Evolutionary conservation across 2,113 vertebrate species (phyloP).

Genomic region (Neofelis nebulosa): DNA sequence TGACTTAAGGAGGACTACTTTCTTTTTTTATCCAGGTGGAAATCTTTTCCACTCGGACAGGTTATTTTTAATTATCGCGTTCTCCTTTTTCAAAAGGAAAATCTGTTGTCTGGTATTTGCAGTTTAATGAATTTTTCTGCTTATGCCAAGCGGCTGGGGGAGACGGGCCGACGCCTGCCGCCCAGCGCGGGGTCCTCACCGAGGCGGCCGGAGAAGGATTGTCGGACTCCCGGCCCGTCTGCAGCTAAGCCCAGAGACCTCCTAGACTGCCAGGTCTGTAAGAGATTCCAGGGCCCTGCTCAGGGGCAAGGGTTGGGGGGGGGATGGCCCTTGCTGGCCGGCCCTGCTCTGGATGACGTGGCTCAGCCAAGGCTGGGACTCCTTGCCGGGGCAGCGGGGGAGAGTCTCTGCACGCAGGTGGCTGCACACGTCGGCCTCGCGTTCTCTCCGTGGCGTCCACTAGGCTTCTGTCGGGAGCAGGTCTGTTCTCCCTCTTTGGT

Average conservation of each 20-base stretch:
- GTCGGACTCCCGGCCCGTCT: neutral
- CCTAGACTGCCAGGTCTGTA: neutral
- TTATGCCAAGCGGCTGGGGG: neutral
- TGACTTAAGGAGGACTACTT: neutral
- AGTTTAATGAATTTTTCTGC: neutral
- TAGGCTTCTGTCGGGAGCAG: too few species aligned
- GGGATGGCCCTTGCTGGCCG: too few species aligned
- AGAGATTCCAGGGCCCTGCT: neutral
- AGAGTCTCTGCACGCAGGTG: too few species aligned
- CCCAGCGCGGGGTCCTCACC: neutral
- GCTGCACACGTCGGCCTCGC: neutral
- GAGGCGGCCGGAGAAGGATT: neutral
- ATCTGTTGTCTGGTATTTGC: neutral
- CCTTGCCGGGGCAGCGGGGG: neutral
- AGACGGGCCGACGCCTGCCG: rapidly evolving
- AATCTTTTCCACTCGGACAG: neutral
- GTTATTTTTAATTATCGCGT: neutral
- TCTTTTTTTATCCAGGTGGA: neutral
- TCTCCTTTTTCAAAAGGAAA: neutral
- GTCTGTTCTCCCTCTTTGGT: neutral
- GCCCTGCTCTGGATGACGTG: neutral
- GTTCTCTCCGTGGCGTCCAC: neutral
- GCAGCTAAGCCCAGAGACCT: neutral
- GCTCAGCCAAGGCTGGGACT: neutral
- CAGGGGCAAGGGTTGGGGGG: too few species aligned